Evolutionary conservation across 2,888 invertebrate genomes (phyloP), one percentile per base, ranked within the genome.

Genomic region (Blera fallax): DNA sequence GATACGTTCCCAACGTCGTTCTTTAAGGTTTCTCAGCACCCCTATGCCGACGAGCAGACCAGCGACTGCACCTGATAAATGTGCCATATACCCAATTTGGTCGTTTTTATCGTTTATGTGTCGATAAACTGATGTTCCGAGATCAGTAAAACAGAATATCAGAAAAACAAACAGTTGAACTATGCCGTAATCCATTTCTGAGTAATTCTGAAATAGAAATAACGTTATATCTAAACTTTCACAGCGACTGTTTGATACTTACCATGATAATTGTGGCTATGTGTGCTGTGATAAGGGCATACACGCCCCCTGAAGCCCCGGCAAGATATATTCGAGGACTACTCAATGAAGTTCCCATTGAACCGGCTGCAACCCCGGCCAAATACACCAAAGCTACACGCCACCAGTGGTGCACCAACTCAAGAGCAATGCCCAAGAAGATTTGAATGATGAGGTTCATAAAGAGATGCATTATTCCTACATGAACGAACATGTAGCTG

Each of bases 331-430:
- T 96, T 43, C 92, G 91, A 0, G 97, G 97, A 91, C 96, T 96
- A 0, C 95, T 94, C 10, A 97, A 93, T 5, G 96, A 96, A 8
- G 97, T 97, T 3, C 95, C 96, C 87, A 97, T 93, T 0, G 97
- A 97, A 2, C 98, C 98, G 0, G 97, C 97, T 0, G 96, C 91
- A 0, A 98, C 97, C 0, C 98, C 98, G 0, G 96, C 95, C 43
- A 96, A 90, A 91, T 98, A 98, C 32, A 98, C 96, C 10, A 96
- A 92, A 0, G 96, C 93, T 5, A 99, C 96, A 60, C 99, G 94
- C 98, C 98, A 98, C 96, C 97, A 98, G 88, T 96, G 95, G 92
- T 99, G 99, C 0, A 99, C 98, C 95, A 99, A 96, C 93, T 99
- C 99, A 83, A 99, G 92, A 0, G 99, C 98, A 8, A 98, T 95